Evolutionary conservation across 2,113 vertebrate species (phyloP).

Genomic region (Abramis brama): DNA sequence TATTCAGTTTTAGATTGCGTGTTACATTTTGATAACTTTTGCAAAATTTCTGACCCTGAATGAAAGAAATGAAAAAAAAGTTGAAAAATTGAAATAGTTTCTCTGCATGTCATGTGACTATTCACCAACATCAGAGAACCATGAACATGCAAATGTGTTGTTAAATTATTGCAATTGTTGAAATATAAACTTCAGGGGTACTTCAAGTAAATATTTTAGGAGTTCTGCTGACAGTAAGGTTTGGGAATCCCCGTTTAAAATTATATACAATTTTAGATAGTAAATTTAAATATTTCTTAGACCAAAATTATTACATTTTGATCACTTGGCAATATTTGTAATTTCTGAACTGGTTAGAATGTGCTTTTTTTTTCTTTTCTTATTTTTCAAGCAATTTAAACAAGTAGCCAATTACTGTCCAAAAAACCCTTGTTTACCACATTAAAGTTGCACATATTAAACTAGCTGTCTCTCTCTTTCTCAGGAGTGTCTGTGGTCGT

Average conservation of each 20-base stretch:
- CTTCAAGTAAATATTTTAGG: background rate
- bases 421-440: background rate
- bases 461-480: background rate
- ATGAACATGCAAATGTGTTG: background rate
- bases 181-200: background rate
- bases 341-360: background rate
- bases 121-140: background rate
- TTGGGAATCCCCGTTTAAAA: background rate
- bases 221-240: background rate
- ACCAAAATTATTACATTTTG: background rate
- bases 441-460: background rate
- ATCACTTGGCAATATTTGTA: background rate
- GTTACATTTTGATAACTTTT: background rate
- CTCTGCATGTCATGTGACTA: too few species aligned
- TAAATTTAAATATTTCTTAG: background rate
- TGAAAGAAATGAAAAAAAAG: background rate
- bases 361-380: too few species aligned
- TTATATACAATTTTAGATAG: background rate
- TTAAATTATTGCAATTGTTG: background rate
- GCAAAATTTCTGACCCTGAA: background rate
- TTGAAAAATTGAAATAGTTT: too few species aligned
- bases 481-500: conserved; percentile 81
- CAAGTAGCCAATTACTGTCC: background rate
- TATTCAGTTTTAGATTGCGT: too few species aligned
- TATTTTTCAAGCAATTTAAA: background rate